These are phyloP conservation scores for Xenentodon cancila DNA, from an alignment of 2,797 vertebrate species.

Conservation along the genomic window DNA sequence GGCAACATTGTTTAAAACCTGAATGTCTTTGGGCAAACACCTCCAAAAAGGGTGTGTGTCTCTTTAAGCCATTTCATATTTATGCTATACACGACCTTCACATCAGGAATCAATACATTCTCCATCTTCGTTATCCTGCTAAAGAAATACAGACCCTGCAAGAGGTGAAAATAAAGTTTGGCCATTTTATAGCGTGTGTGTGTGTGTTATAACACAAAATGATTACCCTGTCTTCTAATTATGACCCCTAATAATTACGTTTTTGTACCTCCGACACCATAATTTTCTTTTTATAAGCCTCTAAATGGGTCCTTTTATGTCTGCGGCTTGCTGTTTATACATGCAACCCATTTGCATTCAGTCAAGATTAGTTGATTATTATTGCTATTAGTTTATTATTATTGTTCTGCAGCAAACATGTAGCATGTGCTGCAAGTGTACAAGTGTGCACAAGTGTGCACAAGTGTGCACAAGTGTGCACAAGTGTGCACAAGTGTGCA, in stretches of 20 bases:
- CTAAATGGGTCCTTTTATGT: conserved; percentile 31
- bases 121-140: neutral
- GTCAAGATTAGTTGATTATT: conserved; percentile 25
- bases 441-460: conserved; percentile 12
- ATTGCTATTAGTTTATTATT: conserved; percentile 41
- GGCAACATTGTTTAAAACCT: conserved; percentile 41
- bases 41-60: conserved; percentile 4
- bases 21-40: conserved; percentile 3
- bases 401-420: conserved; percentile 38
- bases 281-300: conserved; percentile 32
- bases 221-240: conserved; percentile 12
- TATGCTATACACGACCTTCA: neutral
- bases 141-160: neutral
- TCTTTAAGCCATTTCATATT: neutral
- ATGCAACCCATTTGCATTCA: conserved; percentile 50
- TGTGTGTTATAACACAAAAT: conserved; percentile 12
- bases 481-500: conserved; percentile 17
- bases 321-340: conserved; percentile 9
- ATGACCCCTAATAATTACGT: conserved; percentile 23
- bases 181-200: neutral
- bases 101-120: conserved; percentile 7
- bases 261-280: conserved; percentile 29
- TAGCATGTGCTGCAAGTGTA: no score
- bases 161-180: neutral
- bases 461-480: conserved; percentile 12